Evolutionary conservation across 2,113 vertebrate species (phyloP).

Genomic region (Myotis yumanensis): DNA sequence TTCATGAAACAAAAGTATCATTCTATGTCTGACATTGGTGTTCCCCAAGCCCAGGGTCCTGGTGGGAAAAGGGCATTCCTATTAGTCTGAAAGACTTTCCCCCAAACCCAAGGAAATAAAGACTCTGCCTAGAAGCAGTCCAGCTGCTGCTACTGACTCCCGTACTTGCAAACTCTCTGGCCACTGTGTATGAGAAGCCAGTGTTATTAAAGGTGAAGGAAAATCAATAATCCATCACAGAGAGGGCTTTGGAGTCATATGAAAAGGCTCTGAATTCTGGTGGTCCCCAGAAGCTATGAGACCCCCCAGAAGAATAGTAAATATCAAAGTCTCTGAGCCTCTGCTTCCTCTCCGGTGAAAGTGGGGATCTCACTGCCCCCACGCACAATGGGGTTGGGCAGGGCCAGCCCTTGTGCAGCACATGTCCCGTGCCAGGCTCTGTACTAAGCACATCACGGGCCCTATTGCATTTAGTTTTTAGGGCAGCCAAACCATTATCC

Average conservation of each 20-base stretch:
- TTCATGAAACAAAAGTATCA: not conserved
- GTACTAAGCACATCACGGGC: not conserved
- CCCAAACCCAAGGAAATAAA: not conserved
- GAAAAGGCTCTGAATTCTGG: not conserved
- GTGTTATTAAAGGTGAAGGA: constrained; percentile 63
- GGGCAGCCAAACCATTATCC: not conserved
- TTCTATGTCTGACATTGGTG: not conserved
- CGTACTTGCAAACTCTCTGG: not conserved
- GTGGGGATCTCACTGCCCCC: not conserved
- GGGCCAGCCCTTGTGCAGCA: too few species aligned
- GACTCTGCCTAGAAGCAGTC: not conserved
- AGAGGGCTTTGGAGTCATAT: constrained; percentile 49
- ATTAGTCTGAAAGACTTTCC: not conserved
- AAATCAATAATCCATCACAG: constrained; percentile 69
- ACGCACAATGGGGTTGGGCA: fast-evolving
- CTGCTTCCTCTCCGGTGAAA: fast-evolving
- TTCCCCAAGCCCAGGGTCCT: not conserved
- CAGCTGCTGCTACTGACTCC: not conserved
- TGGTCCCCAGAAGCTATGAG: not conserved
- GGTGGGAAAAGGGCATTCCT: not conserved
- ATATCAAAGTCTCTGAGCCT: not conserved
- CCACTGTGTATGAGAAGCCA: not conserved
- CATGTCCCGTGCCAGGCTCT: not conserved
- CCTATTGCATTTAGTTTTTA: not conserved
- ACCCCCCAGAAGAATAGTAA: not conserved